phyloP scores from a whole-genome alignment of 2,888 invertebrate species.

The Cremastinae sp. region DNA sequence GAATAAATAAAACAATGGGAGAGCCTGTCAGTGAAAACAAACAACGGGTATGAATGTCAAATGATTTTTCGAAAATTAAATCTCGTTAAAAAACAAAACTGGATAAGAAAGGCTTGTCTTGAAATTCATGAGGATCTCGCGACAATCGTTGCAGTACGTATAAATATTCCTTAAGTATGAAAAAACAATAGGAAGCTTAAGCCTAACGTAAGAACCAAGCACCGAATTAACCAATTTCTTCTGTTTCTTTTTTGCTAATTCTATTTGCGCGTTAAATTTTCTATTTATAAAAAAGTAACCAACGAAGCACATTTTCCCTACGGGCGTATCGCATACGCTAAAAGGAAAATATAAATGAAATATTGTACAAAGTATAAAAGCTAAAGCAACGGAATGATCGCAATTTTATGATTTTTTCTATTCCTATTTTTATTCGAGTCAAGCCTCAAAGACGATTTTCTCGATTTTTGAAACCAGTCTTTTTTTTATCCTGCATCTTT shows the following conservation, averaged over 20 bases:
- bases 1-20: constrained; percentile 36
- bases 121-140: constrained; percentile 7
- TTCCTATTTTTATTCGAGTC: constrained; percentile 16
- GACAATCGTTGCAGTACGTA: constrained; percentile 26
- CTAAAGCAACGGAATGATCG: constrained; percentile 71
- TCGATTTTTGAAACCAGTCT: constrained; percentile 58
- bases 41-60: too few species aligned
- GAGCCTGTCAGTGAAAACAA: too few species aligned
- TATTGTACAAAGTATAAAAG: constrained; percentile 62
- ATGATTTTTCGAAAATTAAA: too few species aligned
- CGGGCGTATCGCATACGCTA: constrained; percentile 52
- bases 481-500: constrained; percentile 21
- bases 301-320: constrained; percentile 67
- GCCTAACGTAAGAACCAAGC: constrained; percentile 70
- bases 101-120: background rate
- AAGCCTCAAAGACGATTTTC: constrained; percentile 56
- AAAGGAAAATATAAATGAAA: constrained; percentile 48
- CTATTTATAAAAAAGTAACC: constrained; percentile 43
- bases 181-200: constrained; percentile 64
- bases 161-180: constrained; percentile 51
- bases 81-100: background rate
- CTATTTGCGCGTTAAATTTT: constrained; percentile 25
- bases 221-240: constrained; percentile 63
- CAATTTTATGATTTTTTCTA: constrained; percentile 29
- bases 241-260: constrained; percentile 22